Evolutionary conservation across 2,888 invertebrate species (phyloP), one percentile per base, ranked within the genome.

Genomic region (Heliconius ethilla): DNA sequence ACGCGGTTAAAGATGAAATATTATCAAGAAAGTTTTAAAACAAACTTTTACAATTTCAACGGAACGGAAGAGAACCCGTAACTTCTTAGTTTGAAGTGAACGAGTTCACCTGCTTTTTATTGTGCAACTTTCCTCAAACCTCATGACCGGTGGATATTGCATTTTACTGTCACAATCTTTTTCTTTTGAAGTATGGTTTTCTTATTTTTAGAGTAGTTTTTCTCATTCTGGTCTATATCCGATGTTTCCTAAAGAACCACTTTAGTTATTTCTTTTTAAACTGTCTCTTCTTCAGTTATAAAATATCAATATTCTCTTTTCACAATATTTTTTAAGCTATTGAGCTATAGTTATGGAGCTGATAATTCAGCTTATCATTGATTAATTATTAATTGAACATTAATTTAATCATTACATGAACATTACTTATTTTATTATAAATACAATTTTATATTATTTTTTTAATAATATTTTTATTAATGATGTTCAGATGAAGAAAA

Each of bases 31-130:
- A 81, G 79, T 82, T 82, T 78, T 40, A 74, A 78, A 74, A 51
- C 77, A 75, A 82, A 82, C 81, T 82, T 82, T 82, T 81, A 82
- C 81, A 82, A 82, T 82, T 81, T 81, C 79, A 80, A 82, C 82
- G 72, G 82, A 81, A 82, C 79, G 51, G 78, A n/a, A n/a, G n/a
- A n/a, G n/a, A 81, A 81, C 78, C 75, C 69, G 77, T 79, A 79
- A 81, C 81, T 82, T 76, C 67, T 69, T 74, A 82, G 78, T 82
- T 80, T 79, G 76, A 78, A 82, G 82, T 82, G 79, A 78, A 78
- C 82, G 72, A 82, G 81, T 81, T 82, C 79, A 82, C 81, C 81
- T 82, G 82, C 79, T 81, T 82, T 82, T 82, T 82, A 82, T 81
- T 82, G 79, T 82, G 75, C 81, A 82, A 82, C 79, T 82, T 82